Evolutionary conservation across 1,140 invertebrate species (phyloP).

Genomic region (Andricus grossulariae): DNA sequence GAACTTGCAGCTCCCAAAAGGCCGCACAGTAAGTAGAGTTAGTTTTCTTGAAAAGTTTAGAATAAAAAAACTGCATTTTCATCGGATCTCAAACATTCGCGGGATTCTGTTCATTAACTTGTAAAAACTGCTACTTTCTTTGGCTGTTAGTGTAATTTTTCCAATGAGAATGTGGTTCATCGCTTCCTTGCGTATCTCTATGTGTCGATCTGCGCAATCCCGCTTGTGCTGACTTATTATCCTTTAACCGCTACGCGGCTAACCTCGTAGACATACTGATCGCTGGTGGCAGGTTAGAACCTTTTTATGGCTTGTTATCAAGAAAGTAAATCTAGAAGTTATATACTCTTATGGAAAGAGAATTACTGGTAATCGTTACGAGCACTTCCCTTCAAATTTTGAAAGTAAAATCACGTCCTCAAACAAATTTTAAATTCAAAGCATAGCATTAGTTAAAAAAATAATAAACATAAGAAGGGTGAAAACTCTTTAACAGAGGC

Average conservation of each 20-base stretch:
- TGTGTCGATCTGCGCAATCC: slow-evolving; percentile 55
- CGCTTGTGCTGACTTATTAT: slow-evolving; percentile 57
- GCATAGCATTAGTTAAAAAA: slow-evolving; percentile 26
- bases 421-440: not conserved
- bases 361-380: not conserved
- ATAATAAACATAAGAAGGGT: slow-evolving; percentile 23
- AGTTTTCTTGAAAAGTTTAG: slow-evolving; percentile 36
- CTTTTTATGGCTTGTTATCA: slow-evolving; percentile 45
- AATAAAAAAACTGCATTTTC: slow-evolving; percentile 56
- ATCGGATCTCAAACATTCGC: slow-evolving; percentile 45
- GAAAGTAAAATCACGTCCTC: not conserved
- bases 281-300: slow-evolving; percentile 48
- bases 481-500: slow-evolving; percentile 7
- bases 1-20: slow-evolving; percentile 79
- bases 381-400: slow-evolving; percentile 1
- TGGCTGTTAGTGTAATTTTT: slow-evolving; percentile 6
- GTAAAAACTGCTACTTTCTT: slow-evolving; percentile 1
- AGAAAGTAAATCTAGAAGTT: slow-evolving; percentile 45
- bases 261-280: slow-evolving; percentile 49
- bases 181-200: slow-evolving; percentile 52
- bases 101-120: not conserved
- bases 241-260: slow-evolving; percentile 53
- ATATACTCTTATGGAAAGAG: not conserved
- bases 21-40: slow-evolving; percentile 82
- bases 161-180: slow-evolving; percentile 50